Conservation (phyloP, 2,113 vertebrate genomes). For the Chunga burmeisteri region DNA sequence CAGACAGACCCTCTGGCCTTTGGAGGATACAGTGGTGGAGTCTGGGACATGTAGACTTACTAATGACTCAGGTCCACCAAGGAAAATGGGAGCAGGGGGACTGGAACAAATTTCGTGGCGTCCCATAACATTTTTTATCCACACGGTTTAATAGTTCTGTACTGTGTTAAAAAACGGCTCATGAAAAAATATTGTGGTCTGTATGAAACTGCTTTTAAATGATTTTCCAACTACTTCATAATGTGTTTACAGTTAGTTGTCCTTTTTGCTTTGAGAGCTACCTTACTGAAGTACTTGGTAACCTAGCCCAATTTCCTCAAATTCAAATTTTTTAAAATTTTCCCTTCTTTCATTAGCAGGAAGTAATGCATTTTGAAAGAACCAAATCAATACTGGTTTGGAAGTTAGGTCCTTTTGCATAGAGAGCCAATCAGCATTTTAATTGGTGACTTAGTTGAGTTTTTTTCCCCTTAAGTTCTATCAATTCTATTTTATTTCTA, state of each 20-base stretch:
- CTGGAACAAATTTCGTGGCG: not conserved
- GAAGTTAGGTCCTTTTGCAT: not conserved
- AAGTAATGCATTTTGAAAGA: not conserved
- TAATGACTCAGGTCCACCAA: not conserved
- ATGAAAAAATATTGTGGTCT: not conserved
- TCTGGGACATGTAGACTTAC: fast-evolving
- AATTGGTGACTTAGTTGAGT: not conserved
- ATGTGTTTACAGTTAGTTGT: not conserved
- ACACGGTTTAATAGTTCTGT: not conserved
- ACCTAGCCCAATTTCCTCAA: not conserved
- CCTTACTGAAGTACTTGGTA: not conserved
- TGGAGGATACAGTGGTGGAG: not conserved
- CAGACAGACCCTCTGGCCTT: not conserved
- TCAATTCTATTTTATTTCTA: slow-evolving; percentile 38
- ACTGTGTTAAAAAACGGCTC: not conserved
- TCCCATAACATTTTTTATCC: not conserved
- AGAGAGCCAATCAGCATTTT: not conserved
- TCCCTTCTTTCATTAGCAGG: not conserved
- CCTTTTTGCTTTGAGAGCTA: not conserved
- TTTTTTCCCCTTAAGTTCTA: not conserved
- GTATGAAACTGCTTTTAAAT: not conserved
- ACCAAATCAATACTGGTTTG: not conserved
- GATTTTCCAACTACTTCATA: not conserved
- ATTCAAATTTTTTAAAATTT: not conserved
- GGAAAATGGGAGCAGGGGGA: not conserved